Evolutionary conservation across 1,140 invertebrate genomes (phyloP), one percentile per base, ranked within the genome.

Genomic region (Bilobella aurantiaca): DNA sequence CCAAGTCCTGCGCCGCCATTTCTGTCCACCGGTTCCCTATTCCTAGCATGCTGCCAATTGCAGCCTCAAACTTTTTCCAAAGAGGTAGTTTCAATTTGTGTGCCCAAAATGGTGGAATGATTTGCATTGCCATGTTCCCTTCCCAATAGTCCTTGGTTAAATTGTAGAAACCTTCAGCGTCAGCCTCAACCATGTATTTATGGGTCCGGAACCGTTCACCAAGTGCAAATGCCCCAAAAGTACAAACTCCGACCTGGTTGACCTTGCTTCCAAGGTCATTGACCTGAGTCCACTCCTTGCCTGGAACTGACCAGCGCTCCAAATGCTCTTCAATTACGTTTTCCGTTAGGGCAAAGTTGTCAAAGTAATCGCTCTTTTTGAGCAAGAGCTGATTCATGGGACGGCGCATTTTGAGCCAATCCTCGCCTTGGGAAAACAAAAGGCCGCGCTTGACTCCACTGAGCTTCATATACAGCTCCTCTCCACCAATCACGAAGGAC

Each of bases 381-480:
- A 92, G 77, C 63, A 93, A 77, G 67, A 86, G 75, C 76, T 84
- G 85, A 75, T 91, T 91, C 74, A 91, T 78, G 69, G 86, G 83
- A 73, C 82, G 80, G 31, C 90, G 79, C 63, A 79, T 78, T 30
- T 81, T 75, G 65, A 85, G 74, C 90, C 90, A 93, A 77, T 91
- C 87, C 58, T 85, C 79, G 2, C 87, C 89, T 79, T 81, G 87
- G 90, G 93, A 93, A 76, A 93, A 94, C 74, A 93, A 86, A 12
- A 94, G 78, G 21, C 91, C 91, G 70, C 91, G 81, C 69, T 85
- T 79, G 57, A 82, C 85, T 31, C 82, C 80, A 68, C 86, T 81
- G 1, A 83, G 75, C 72, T 88, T 76, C 74, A 91, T 91, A 73
- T 92, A 93, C 16, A 88, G 75, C 0, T 82, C 75, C 90, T 90